These are phyloP conservation scores for Actenoides hombroni DNA, from an alignment of 2,113 vertebrate genomes.

Conservation along the genomic window DNA sequence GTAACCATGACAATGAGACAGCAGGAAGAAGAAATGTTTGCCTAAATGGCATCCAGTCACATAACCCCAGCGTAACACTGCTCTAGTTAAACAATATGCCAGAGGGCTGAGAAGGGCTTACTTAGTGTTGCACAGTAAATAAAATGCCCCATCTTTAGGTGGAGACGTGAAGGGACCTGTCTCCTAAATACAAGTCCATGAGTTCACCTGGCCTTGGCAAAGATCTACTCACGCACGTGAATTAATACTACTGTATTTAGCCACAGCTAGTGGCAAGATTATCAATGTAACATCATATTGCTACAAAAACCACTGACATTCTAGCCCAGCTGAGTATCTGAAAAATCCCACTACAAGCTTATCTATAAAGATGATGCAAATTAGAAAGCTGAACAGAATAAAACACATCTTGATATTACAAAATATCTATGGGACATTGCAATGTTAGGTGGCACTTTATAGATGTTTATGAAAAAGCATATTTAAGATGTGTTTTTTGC, in stretches of 20 bases:
- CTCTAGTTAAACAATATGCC: conserved; percentile 55
- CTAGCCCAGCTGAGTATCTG: not conserved
- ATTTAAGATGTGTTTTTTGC: not conserved
- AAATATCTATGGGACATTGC: not conserved
- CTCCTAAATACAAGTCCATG: not conserved
- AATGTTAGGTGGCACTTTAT: not conserved
- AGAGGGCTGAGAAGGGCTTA: not conserved
- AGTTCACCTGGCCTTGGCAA: not conserved
- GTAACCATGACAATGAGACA: conserved; percentile 74
- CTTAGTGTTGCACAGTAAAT: not conserved
- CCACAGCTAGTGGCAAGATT: not conserved
- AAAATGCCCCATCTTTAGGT: not conserved
- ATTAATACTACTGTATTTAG: not conserved
- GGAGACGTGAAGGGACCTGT: not conserved
- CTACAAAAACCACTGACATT: not conserved
- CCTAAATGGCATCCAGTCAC: conserved; percentile 51
- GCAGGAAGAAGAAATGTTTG: conserved; percentile 69
- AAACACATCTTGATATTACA: not conserved
- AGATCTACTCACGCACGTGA: not conserved
- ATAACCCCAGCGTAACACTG: conserved; percentile 33
- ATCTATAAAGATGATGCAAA: not conserved
- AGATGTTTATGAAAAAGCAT: not conserved
- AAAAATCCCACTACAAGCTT: not conserved
- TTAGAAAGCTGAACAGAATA: not conserved
- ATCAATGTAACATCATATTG: not conserved